phyloP scores from a whole-genome alignment of 1,140 invertebrate genomes.

The Zaprionus davidi region DNA sequence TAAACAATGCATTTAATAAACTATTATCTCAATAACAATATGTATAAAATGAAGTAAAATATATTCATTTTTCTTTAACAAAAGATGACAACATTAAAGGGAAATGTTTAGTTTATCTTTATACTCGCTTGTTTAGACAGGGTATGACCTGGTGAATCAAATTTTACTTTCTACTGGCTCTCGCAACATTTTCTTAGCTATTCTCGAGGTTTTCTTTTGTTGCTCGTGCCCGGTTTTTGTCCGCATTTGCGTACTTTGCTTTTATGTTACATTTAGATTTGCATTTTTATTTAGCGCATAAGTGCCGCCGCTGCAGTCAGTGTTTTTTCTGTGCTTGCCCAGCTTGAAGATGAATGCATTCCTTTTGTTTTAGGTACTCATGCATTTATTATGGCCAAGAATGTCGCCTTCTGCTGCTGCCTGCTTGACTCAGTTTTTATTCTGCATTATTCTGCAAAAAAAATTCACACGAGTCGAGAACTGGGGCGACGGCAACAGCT shows the following conservation, averaged over 20 bases:
- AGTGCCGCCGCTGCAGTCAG: constrained; percentile 60
- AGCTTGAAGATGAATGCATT: constrained; percentile 39
- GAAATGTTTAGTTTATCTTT: not conserved
- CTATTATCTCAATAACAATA: no score
- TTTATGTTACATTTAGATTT: constrained; percentile 78
- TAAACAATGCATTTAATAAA: no score
- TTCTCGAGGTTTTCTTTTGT: constrained; percentile 49
- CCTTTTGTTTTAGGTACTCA: constrained; percentile 49
- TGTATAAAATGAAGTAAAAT: not conserved
- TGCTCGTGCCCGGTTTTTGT: constrained; percentile 30
- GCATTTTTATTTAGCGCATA: constrained; percentile 81
- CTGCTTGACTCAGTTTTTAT: constrained; percentile 27
- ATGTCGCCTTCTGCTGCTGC: constrained; percentile 19
- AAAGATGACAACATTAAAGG: not conserved
- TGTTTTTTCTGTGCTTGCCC: constrained; percentile 31
- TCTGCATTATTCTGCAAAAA: constrained; percentile 10
- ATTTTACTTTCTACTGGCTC: not conserved
- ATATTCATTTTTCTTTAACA: not conserved
- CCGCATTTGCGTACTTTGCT: constrained; percentile 18
- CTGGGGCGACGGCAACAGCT: constrained; percentile 19
- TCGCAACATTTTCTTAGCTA: constrained; percentile 1
- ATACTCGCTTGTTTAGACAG: not conserved
- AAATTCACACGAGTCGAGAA: constrained; percentile 35
- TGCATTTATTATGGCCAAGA: constrained; percentile 47
- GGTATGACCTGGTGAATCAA: not conserved